Base-by-base conservation (phyloP, 2,113 vertebrate species). In the human (Homo sapiens) region DNA sequence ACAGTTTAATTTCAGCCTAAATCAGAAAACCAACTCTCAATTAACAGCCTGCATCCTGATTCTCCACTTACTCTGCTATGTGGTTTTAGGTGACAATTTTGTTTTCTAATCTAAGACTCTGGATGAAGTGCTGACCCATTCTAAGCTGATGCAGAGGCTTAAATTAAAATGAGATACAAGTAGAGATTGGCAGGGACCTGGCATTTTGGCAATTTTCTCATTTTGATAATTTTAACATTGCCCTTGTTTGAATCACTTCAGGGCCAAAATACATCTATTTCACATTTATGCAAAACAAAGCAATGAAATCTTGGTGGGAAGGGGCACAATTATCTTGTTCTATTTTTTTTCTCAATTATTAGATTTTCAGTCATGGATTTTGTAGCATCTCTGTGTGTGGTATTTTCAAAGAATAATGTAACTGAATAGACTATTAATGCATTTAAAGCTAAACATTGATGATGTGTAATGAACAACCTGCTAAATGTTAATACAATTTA, bases 401-500 rank as follows among this genome's bases (percentile, higher is more conserved):
- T 86, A 40, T 97, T 97, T 97, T 96, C 96, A 98, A n/a, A 97
- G 52, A 93, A 57, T 89, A 48, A 45, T 92, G 18, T 95, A 70
- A 96, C 8, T 35, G 79, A 93, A 66, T 55, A 89, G 93, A 96
- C 55, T 89, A 89, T 81, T 97, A 98, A 93, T 95, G 72, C 80
- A 97, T 90, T 97, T 98, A 98, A 98, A 96, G 48, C 88, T 96
- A 98, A 98, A 76, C 83, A 73, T 48, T 98, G 97, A 96, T 95
- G 95, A 97, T 97, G 40, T 98, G 79, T 97, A 97, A 98, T 96
- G 97, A 98, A 97, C 97, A 98, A 89, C 98, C 96, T 99, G 98
- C 96, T 98, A 98, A 98, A 98, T 97, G 97, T 98, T 98, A 98
- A 98, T 98, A 92, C 85, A 98, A 98, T 98, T 98, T 98, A 98